Conservation (phyloP, 2,113 vertebrate genomes). For the Ceratotherium simum region DNA sequence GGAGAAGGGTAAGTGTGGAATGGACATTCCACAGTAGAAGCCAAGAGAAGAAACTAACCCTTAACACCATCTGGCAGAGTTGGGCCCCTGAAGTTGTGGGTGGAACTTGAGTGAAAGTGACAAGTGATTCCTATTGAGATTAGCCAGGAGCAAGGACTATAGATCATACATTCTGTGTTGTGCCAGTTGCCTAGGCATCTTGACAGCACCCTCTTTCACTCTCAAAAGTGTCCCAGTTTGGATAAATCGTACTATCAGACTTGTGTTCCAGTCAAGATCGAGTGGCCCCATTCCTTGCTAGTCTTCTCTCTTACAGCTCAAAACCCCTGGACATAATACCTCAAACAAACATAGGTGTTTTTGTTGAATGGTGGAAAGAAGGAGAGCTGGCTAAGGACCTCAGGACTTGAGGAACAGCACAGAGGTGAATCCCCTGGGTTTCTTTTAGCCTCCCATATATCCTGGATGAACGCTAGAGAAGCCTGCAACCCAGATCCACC, state of each 20-base stretch:
- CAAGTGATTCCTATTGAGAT: background rate
- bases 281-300: too few species aligned
- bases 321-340: too few species aligned
- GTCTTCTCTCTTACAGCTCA: too few species aligned
- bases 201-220: too few species aligned
- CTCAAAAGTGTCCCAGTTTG: too few species aligned
- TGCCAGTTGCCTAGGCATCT: background rate
- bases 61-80: background rate
- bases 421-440: background rate
- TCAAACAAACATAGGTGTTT: too few species aligned
- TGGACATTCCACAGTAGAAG: background rate
- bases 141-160: background rate
- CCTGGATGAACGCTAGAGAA: background rate
- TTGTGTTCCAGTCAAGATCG: too few species aligned
- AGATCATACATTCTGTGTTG: background rate
- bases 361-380: background rate
- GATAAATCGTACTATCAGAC: too few species aligned
- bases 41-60: background rate
- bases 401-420: background rate
- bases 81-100: background rate
- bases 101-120: background rate
- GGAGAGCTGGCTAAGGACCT: background rate
- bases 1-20: background rate
- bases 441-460: background rate
- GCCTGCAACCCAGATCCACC: background rate